These are phyloP conservation scores for Cottoperca gobio DNA, from an alignment of 2,797 vertebrate species.

Conservation along the genomic window DNA sequence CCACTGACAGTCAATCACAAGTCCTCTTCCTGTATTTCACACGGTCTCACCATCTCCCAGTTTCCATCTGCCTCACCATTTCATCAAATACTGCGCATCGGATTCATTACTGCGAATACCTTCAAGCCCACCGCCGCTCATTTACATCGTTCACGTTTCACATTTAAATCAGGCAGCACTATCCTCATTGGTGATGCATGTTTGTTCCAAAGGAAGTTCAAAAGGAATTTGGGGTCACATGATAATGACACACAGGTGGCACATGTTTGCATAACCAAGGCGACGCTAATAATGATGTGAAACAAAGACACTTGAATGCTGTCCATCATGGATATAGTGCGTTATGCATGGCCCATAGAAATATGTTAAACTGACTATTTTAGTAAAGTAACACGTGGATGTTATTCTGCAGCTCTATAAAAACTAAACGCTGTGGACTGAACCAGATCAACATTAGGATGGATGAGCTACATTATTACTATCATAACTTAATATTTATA, in stretches of 20 bases:
- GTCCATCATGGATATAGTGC: background rate
- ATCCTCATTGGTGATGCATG: background rate
- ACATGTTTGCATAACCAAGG: background rate
- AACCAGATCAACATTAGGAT: no score
- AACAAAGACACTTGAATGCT: background rate
- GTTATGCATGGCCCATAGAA: background rate
- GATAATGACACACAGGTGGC: background rate
- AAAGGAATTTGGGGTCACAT: background rate
- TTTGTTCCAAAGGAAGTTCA: slow-evolving; percentile 12
- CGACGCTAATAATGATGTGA: background rate
- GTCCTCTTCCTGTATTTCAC: slow-evolving; percentile 40
- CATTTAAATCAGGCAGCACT: slow-evolving; percentile 9
- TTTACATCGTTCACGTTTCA: slow-evolving; percentile 32
- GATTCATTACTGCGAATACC: slow-evolving; percentile 42
- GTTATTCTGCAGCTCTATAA: background rate
- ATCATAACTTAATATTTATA: no score
- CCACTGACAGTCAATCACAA: slow-evolving; percentile 47
- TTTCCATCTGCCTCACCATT: slow-evolving; percentile 45
- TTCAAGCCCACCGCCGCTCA: slow-evolving; percentile 27
- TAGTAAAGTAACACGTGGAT: background rate
- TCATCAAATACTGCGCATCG: slow-evolving; percentile 42
- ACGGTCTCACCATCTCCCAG: slow-evolving; percentile 18
- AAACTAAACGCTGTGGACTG: no score
- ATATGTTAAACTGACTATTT: no score
- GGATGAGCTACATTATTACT: no score